Evolutionary conservation across 2,113 vertebrate species (phyloP).

Genomic region (Synodontis membranacea): DNA sequence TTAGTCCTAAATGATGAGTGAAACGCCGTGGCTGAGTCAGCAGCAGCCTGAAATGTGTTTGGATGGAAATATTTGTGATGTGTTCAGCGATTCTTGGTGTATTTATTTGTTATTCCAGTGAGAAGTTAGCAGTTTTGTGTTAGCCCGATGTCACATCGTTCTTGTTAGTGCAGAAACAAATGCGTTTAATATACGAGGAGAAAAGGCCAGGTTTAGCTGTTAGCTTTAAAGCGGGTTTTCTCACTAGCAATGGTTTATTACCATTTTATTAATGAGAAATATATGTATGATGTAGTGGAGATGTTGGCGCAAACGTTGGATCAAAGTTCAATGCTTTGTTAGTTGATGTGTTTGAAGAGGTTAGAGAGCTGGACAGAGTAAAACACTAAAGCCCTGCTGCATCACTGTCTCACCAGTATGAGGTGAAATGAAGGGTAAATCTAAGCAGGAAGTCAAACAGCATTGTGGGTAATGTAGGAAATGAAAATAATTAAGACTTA

Average conservation of each 20-base stretch:
- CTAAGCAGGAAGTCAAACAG: neutral
- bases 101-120: neutral
- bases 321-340: neutral
- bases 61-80: neutral
- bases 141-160: neutral
- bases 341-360: neutral
- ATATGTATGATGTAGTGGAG: neutral
- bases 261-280: neutral
- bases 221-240: neutral
- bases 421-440: neutral
- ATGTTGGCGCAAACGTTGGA: neutral
- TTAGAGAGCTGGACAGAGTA: neutral
- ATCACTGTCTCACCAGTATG: neutral
- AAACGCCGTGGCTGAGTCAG: conserved; percentile 8
- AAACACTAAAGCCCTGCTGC: neutral
- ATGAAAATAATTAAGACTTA: too few relatives aligned
- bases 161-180: neutral
- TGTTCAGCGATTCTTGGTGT: neutral
- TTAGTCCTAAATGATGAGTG: neutral
- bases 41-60: neutral
- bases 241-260: neutral
- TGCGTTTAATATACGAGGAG: neutral
- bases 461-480: neutral
- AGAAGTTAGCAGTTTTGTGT: neutral
- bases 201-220: neutral